Conservation (phyloP, 1,140 invertebrate genomes). For the Ceratina japonica region DNA sequence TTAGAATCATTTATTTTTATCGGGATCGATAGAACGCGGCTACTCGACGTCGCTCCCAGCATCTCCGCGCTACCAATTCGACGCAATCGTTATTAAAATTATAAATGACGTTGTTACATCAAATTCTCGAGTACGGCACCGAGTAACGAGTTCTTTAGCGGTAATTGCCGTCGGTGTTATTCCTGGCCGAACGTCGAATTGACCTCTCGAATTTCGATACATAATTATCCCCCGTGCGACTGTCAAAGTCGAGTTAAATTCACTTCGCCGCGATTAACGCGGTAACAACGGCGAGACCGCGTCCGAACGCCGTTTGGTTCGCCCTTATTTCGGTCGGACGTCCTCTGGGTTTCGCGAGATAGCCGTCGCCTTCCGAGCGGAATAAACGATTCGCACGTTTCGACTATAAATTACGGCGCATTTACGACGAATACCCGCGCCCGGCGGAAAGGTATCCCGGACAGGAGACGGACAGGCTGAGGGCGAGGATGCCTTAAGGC, state of each 20-base stretch:
- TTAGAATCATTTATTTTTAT: slow-evolving; percentile 34
- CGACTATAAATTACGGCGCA: slow-evolving; percentile 52
- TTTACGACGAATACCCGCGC: slow-evolving; percentile 29
- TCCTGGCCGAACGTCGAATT: too few relatives aligned
- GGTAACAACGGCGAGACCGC: background rate
- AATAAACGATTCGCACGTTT: slow-evolving; percentile 41
- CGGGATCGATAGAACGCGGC: slow-evolving; percentile 16
- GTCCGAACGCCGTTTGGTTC: background rate
- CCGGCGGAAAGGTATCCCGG: slow-evolving; percentile 28
- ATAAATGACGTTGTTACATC: too few relatives aligned
- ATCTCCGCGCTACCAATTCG: background rate
- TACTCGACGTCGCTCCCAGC: background rate
- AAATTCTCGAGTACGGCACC: too few relatives aligned
- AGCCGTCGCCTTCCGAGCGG: background rate
- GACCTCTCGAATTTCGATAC: too few relatives aligned
- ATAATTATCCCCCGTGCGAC: too few relatives aligned
- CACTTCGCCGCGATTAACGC: too few relatives aligned
- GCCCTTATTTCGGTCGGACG: background rate
- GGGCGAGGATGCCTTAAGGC: slow-evolving; percentile 61
- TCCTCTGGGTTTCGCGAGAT: background rate
- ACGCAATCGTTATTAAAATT: background rate
- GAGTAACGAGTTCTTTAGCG: too few relatives aligned
- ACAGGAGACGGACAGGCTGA: slow-evolving; percentile 38
- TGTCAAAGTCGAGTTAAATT: too few relatives aligned
- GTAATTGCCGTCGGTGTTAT: too few relatives aligned